These are phyloP conservation scores for Phylloscopus trochilus DNA, from an alignment of 2,113 vertebrate species.

Conservation along the genomic window DNA sequence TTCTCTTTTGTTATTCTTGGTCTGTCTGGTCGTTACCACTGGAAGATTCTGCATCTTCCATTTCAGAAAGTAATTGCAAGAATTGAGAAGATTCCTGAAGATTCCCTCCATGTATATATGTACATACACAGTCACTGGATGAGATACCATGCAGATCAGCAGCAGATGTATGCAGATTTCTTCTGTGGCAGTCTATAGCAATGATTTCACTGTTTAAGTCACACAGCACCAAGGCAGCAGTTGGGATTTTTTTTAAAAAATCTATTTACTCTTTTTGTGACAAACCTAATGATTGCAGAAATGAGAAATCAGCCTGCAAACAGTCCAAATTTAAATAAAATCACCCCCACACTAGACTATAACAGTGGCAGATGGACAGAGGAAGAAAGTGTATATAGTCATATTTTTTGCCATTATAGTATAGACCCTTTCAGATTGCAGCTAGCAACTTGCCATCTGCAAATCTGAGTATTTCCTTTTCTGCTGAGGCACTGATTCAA, in stretches of 20 bases:
- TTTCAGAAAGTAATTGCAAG: neutral
- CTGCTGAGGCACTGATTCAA: constrained; percentile 67
- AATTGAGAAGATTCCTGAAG: neutral
- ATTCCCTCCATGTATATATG: neutral
- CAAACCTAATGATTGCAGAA: constrained; percentile 35
- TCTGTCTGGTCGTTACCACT: neutral
- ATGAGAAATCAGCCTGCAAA: constrained; percentile 56
- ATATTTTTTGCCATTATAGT: constrained; percentile 63
- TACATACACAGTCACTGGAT: neutral
- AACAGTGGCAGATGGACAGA: constrained; percentile 72
- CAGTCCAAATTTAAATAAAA: constrained; percentile 64
- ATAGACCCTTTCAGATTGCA: constrained; percentile 64
- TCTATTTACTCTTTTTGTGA: constrained; percentile 45
- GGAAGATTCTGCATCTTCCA: neutral
- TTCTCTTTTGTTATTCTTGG: neutral
- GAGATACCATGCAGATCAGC: neutral
- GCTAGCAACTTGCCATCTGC: constrained; percentile 65
- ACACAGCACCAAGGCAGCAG: neutral
- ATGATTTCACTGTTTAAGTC: constrained; percentile 25
- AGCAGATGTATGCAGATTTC: constrained; percentile 1
- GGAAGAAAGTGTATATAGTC: constrained; percentile 65
- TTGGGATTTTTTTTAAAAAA: neutral
- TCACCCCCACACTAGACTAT: constrained; percentile 52
- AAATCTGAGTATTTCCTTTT: constrained; percentile 62
- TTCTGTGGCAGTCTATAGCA: neutral